Conservation (phyloP, 2,113 vertebrate species). For the Naja naja region DNA sequence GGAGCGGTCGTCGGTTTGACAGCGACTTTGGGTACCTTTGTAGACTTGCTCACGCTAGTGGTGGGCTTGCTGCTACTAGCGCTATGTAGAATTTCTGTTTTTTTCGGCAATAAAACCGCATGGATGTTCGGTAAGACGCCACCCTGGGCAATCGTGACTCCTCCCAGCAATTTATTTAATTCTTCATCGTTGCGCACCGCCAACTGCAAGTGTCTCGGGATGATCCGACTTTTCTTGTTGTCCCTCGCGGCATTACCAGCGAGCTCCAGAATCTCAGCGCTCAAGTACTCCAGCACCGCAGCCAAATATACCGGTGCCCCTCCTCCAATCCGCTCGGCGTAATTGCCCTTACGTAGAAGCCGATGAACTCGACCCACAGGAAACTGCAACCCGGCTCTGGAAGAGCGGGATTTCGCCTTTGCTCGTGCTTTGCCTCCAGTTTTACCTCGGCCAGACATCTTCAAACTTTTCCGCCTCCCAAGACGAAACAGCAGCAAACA, state of each 20-base stretch:
- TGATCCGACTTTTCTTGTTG: constrained; percentile 25
- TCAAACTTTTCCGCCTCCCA: rapidly evolving
- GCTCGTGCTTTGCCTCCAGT: constrained; percentile 70
- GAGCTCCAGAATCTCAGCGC: not conserved
- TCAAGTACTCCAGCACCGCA: constrained; percentile 9
- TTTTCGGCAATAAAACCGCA: constrained; percentile 76
- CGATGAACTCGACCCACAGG: constrained; percentile 81
- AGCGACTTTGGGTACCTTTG: not conserved
- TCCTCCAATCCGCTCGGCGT: constrained; percentile 62
- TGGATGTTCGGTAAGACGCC: constrained; percentile 79
- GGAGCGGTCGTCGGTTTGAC: not conserved
- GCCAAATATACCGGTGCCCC: not conserved
- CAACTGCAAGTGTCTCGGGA: constrained; percentile 11
- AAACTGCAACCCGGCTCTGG: constrained; percentile 79
- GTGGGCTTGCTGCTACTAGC: not conserved
- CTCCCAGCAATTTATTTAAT: constrained; percentile 76
- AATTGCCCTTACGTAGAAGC: constrained; percentile 75
- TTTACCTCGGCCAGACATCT: constrained; percentile 11
- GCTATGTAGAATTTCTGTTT: constrained; percentile 29
- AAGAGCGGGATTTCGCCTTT: constrained; percentile 81
- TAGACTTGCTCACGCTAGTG: not conserved
- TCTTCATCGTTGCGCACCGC: constrained; percentile 24
- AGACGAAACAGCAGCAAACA: not conserved
- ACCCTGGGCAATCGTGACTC: constrained; percentile 78
- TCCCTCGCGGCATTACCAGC: constrained; percentile 19